Percentiles rank a stretch among this genome's conserved stretches.
Evolutionary conservation across 2,888 invertebrate genomes (phyloP).

Genomic region (Hecatera dysodea): DNA sequence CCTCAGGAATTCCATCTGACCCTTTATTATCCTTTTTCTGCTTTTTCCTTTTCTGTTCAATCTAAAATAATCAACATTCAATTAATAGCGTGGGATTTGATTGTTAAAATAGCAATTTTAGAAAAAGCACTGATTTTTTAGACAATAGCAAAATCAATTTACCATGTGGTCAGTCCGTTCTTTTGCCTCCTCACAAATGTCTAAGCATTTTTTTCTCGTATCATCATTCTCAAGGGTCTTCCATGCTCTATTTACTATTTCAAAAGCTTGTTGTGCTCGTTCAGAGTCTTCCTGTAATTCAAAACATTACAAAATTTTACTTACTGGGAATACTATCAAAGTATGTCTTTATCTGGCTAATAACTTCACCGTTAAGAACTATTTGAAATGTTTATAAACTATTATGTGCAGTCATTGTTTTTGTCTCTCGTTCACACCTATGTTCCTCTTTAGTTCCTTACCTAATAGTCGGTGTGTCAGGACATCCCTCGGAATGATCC

Average conservation of each 20-base stretch:
- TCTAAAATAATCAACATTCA: constrained; percentile 86
- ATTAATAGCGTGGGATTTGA: constrained; percentile 41
- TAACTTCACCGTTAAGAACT: constrained; percentile 48
- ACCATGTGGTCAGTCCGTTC: constrained; percentile 98
- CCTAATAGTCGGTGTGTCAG: constrained; percentile 79
- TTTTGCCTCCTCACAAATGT: constrained; percentile 99
- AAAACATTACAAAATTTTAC: constrained; percentile 61
- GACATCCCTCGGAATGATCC: constrained; percentile 78
- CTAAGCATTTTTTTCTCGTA: constrained; percentile 97
- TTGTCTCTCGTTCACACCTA: constrained; percentile 62
- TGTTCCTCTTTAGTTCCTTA: constrained; percentile 76
- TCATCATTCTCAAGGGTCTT: constrained; percentile 98
- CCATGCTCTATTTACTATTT: constrained; percentile 98
- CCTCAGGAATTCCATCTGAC: constrained; percentile 95
- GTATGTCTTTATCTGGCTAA: constrained; percentile 47
- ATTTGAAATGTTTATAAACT: constrained; percentile 23
- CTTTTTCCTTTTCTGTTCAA: constrained; percentile 98
- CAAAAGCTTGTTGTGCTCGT: constrained; percentile 97
- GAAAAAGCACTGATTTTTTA: constrained; percentile 26
- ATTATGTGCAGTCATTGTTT: constrained; percentile 27
- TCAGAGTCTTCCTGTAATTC: constrained; percentile 96
- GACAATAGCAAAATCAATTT: constrained; percentile 66
- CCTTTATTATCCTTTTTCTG: constrained; percentile 97
- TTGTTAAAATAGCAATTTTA: constrained; percentile 32
- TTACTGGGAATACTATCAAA: constrained; percentile 29